Percentiles rank a stretch among this genome's conserved stretches.
phyloP scores from a whole-genome alignment of 2,797 vertebrate genomes.

The Sebastes aleutianus region DNA sequence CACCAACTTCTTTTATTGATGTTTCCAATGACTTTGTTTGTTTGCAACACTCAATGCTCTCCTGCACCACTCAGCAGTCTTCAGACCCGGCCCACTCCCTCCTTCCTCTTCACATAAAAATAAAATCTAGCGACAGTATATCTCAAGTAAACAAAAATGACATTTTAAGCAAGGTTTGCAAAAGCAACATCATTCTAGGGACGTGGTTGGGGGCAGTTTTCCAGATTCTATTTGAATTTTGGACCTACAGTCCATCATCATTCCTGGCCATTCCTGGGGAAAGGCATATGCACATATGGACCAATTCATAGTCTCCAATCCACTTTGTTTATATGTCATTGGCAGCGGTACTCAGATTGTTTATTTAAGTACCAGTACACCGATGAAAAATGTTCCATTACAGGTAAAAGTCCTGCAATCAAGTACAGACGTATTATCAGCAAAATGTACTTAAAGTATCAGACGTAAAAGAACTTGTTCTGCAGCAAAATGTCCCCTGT shows the following conservation, averaged over 20 bases:
- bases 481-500: too few species aligned
- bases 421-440: neutral
- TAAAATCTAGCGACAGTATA: neutral
- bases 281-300: neutral
- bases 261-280: neutral
- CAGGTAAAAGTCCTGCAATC: neutral
- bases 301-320: neutral
- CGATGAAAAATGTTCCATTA: neutral
- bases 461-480: neutral
- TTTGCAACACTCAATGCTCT: slow-evolving; percentile 31
- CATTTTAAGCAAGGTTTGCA: neutral
- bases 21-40: slow-evolving; percentile 41
- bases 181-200: neutral
- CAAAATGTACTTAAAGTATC: neutral
- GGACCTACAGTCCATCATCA: neutral
- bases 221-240: neutral
- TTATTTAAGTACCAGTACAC: neutral
- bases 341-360: neutral
- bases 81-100: neutral
- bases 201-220: neutral
- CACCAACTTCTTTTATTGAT: slow-evolving; percentile 52
- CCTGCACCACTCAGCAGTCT: slow-evolving; percentile 32
- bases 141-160: neutral
- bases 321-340: neutral
- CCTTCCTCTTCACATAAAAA: neutral